Evolutionary conservation across 2,113 vertebrate species (phyloP).

Genomic region (Podarcis raffonei): DNA sequence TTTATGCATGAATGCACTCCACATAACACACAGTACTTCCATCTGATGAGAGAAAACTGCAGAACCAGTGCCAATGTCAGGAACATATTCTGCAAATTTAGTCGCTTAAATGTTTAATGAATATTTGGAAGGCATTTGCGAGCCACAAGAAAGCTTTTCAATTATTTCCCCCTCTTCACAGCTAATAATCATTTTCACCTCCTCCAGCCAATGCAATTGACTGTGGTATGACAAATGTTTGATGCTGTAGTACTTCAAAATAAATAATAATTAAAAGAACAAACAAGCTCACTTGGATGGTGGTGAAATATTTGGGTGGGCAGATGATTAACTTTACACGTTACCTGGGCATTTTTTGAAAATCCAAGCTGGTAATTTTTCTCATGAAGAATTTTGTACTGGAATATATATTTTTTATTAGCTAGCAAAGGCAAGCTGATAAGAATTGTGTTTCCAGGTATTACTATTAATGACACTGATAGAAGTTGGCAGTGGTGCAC

Average conservation of each 20-base stretch:
- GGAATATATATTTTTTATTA: background rate
- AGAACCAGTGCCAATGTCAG: conserved; percentile 80
- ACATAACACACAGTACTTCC: conserved; percentile 85
- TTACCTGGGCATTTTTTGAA: conserved; percentile 27
- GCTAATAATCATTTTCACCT: conserved; percentile 59
- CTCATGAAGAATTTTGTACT: background rate
- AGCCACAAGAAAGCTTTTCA: conserved; percentile 75
- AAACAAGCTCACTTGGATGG: conserved; percentile 46
- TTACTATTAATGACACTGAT: background rate
- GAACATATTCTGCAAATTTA: conserved; percentile 86
- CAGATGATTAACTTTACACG: conserved; percentile 44
- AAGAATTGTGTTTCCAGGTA: background rate
- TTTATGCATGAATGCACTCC: conserved; percentile 92
- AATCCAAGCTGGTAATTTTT: background rate
- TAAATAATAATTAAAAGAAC: conserved; percentile 51
- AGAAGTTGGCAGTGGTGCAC: background rate
- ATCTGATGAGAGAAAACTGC: conserved; percentile 84
- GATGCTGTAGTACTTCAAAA: conserved; percentile 22
- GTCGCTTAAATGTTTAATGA: conserved; percentile 84
- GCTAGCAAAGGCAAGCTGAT: background rate
- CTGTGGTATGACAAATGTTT: conserved; percentile 35
- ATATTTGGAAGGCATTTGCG: conserved; percentile 83
- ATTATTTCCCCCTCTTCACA: conserved; percentile 58
- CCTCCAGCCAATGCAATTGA: conserved; percentile 45
- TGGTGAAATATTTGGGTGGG: conserved; percentile 49